A percentile compares a stretch with the other conserved stretches of the same genome.
Conservation (phyloP, 1,140 invertebrate species). For the Camponotus floridanus region DNA sequence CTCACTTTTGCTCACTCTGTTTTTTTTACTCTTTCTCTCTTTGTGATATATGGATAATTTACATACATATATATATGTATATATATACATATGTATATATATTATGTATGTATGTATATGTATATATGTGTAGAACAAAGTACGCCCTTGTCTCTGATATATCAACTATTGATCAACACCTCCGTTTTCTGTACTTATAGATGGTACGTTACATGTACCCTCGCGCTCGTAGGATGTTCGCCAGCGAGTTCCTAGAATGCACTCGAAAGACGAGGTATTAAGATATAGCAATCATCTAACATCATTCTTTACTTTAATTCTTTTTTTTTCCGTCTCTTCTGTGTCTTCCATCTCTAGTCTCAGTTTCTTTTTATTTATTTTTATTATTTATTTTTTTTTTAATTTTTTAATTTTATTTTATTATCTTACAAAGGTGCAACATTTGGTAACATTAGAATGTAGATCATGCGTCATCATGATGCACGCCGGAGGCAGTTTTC, state of each 20-base stretch:
- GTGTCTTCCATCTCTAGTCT: conserved; percentile 53
- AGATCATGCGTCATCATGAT: conserved; percentile 8
- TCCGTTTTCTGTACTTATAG: conserved; percentile 86
- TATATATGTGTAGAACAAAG: conserved; percentile 77
- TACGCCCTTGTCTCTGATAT: conserved; percentile 74
- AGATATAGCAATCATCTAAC: conserved; percentile 84
- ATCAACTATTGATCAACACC: conserved; percentile 85
- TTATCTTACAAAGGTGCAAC: conserved; percentile 35
- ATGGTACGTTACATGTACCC: conserved; percentile 85
- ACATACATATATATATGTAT: conserved; percentile 8
- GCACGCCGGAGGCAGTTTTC: not conserved
- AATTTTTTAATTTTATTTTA: conserved; percentile 2
- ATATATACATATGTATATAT: not conserved
- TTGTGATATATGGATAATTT: conserved; percentile 39
- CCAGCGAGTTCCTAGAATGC: conserved; percentile 85
- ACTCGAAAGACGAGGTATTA: conserved; percentile 86
- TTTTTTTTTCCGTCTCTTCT: conserved; percentile 59
- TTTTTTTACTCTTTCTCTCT: conserved; percentile 9
- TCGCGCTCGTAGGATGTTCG: conserved; percentile 85
- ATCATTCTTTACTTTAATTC: conserved; percentile 78
- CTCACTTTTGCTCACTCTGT: not conserved
- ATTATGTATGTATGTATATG: not conserved
- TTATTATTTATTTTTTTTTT: not conserved
- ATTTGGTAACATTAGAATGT: conserved; percentile 34
- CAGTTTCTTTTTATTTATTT: conserved; percentile 41